Evolutionary conservation across 2,888 invertebrate species (phyloP).

Genomic region (Lottia gigantea): DNA sequence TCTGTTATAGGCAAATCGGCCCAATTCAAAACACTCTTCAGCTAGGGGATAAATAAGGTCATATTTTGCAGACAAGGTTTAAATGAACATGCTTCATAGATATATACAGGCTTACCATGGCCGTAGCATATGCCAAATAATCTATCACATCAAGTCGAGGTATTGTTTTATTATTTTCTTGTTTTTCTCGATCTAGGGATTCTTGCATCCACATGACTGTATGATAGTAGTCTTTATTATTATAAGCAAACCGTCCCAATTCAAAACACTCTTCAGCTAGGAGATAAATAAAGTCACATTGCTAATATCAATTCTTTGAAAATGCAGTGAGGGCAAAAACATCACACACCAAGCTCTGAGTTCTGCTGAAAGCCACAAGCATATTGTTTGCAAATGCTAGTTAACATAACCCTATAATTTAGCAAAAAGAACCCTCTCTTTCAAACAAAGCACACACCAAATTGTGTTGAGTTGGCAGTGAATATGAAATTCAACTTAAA

Average conservation of each 20-base stretch:
- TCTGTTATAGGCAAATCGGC: conserved; percentile 89
- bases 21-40: conserved; percentile 94
- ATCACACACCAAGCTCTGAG: not conserved
- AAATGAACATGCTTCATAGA: not conserved
- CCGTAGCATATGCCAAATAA: conserved; percentile 47
- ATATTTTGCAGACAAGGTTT: not conserved
- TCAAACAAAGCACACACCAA: too few species aligned
- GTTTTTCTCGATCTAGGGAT: conserved; percentile 74
- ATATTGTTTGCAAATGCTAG: too few species aligned
- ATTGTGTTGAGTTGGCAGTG: too few species aligned
- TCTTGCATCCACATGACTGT: conserved; percentile 95
- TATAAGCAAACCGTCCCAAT: conserved; percentile 91
- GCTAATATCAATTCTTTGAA: not conserved
- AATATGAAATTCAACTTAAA: too few species aligned
- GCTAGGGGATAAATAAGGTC: conserved; percentile 71
- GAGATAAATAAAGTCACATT: conserved; percentile 20
- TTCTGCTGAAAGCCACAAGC: too few species aligned
- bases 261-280: conserved; percentile 94
- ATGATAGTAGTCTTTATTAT: conserved; percentile 89
- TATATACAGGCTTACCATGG: conserved; percentile 30
- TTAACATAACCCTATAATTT: too few species aligned
- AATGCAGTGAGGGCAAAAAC: not conserved
- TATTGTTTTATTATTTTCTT: conserved; percentile 44
- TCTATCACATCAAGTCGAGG: conserved; percentile 49
- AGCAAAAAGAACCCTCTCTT: too few species aligned